Percentiles rank a stretch among this genome's conserved stretches.
These are phyloP conservation scores for Dolichomitus sp. DNA, from an alignment of 2,888 invertebrate genomes.

Conservation along the genomic window DNA sequence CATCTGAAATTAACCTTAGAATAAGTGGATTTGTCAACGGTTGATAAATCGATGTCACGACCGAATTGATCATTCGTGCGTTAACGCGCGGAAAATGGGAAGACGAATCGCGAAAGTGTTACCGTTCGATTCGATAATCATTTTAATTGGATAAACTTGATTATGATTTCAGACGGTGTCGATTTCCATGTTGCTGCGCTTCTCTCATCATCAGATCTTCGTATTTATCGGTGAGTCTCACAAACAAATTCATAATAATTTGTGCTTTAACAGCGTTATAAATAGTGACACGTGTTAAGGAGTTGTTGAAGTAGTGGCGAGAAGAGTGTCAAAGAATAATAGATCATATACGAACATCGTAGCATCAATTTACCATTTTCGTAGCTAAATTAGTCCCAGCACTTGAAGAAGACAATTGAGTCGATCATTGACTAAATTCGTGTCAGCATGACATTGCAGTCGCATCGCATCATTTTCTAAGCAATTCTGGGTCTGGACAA, in stretches of 20 bases:
- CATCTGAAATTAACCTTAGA: neutral
- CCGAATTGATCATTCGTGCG: slow-evolving; percentile 21
- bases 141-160: slow-evolving; percentile 35
- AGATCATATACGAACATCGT: too few species aligned
- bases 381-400: neutral
- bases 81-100: slow-evolving; percentile 1
- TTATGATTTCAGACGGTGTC: slow-evolving; percentile 96
- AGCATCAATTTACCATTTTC: neutral
- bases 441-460: neutral
- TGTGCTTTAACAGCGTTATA: neutral
- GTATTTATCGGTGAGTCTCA: slow-evolving; percentile 97
- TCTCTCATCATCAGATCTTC: slow-evolving; percentile 99
- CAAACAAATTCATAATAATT: slow-evolving; percentile 8
- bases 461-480: neutral
- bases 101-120: slow-evolving; percentile 15
- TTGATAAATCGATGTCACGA: neutral
- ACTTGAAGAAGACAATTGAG: neutral
- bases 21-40: neutral
- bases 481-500: neutral
- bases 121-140: slow-evolving; percentile 24
- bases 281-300: neutral
- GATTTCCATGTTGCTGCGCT: slow-evolving; percentile 98
- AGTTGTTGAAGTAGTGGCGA: too few species aligned
- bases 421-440: neutral
- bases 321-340: too few species aligned